Evolutionary conservation across 2,797 vertebrate genomes (phyloP), one percentile per base, ranked within the genome.

Genomic region (Sebastes umbrosus): DNA sequence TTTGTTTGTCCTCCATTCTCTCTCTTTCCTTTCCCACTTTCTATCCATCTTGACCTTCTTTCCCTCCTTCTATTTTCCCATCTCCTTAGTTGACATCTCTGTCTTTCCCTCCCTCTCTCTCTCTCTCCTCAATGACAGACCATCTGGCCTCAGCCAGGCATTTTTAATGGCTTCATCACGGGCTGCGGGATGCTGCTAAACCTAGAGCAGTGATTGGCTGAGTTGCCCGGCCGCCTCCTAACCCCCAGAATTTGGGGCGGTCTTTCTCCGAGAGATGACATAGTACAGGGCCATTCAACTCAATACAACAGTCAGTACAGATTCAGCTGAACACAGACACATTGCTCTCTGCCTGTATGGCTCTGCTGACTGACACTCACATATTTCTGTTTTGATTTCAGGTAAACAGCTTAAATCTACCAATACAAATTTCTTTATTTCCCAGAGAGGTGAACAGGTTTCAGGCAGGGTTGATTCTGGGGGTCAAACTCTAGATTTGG

Each of bases 81-180:
- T 70, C 24, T 58, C 54, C 54, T 18, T n/a, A 8, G 32, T 13
- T n/a, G 20, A 27, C 32, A n/a, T 70, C 32, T 58, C 68, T 8
- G 43, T 14, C 31, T 3, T 24, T 36, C 36, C 29, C 55, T 36
- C 36, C 29, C 55, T 36, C 57, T 73, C 69, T 74, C 36, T 64
- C 73, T 66, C 39, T 43, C 75, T 87, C 82, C 75, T 91, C 88
- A 84, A 84, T 92, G 88, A 88, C 88, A 88, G 87, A 90, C 94
- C 94, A 95, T 95, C 94, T 95, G 94, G 94, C 90, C 90, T 88
- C 90, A 89, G 85, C 90, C 87, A 84, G 90, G 88, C 87, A 93
- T 95, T 91, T 94, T 92, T 93, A 94, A 95, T 93, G 90, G 91
- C 91, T 92, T 92, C 90, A 94, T 94, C 91, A 93, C 75, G 63